These are phyloP conservation scores for Elephas maximus DNA, from an alignment of 2,113 vertebrate genomes.

Conservation along the genomic window DNA sequence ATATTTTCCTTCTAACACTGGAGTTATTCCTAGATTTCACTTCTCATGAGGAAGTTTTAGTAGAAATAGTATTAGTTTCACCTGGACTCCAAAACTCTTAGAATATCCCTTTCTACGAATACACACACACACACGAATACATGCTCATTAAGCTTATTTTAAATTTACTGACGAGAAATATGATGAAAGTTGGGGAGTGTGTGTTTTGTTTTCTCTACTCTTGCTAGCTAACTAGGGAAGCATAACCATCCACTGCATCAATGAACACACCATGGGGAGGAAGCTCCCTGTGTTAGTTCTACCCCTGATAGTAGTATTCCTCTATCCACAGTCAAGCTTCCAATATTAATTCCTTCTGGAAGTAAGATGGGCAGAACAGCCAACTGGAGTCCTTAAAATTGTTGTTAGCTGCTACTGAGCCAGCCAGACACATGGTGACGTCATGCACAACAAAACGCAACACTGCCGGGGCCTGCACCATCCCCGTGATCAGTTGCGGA, in stretches of 20 bases:
- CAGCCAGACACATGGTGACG: not conserved
- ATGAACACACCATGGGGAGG: rapidly evolving
- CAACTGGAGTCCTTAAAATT: not conserved
- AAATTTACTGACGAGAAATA: not conserved
- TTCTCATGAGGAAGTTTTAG: not conserved
- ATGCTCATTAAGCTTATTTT: not conserved
- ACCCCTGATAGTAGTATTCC: rapidly evolving
- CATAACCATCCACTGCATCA: rapidly evolving
- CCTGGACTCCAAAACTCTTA: not conserved
- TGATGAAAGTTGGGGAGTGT: rapidly evolving
- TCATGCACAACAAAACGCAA: not conserved
- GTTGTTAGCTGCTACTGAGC: not conserved
- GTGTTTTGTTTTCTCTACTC: not conserved
- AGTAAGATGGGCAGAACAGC: not conserved
- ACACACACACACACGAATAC: too few species aligned
- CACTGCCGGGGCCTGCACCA: not conserved
- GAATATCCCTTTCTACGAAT: not conserved
- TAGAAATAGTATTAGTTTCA: not conserved
- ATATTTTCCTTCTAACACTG: not conserved
- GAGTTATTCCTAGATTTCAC: not conserved
- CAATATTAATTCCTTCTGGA: not conserved
- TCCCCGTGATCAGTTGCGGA: not conserved
- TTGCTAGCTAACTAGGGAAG: rapidly evolving
- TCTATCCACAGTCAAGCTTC: not conserved
- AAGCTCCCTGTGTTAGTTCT: not conserved